Conservation (phyloP, 2,888 invertebrate genomes). For the Leptinotarsa haldemani region DNA sequence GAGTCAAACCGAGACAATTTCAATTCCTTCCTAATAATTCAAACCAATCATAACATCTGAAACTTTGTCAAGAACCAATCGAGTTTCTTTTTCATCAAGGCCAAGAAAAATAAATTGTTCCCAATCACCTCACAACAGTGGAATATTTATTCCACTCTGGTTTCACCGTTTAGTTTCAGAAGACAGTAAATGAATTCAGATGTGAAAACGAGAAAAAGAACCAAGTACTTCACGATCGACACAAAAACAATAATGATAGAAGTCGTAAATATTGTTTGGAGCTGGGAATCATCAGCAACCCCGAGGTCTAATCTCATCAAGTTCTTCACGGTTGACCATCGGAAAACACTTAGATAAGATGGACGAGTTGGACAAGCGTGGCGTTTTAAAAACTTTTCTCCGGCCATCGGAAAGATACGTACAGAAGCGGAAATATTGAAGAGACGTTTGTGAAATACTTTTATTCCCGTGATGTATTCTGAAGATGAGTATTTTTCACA, state of each 20-base stretch:
- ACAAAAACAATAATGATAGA: conserved; percentile 53
- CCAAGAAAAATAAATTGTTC: background rate
- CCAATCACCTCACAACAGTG: background rate
- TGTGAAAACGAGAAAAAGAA: conserved; percentile 24
- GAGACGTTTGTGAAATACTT: background rate
- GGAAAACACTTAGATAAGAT: conserved; percentile 47
- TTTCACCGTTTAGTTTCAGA: conserved; percentile 23
- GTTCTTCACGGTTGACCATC: conserved; percentile 40
- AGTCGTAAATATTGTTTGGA: conserved; percentile 52
- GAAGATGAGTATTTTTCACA: too few relatives aligned
- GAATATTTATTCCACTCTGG: conserved; percentile 24
- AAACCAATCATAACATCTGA: too few relatives aligned
- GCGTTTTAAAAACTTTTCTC: conserved; percentile 43
- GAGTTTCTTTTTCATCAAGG: background rate
- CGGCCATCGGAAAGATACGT: background rate
- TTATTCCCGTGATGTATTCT: too few relatives aligned
- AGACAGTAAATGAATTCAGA: conserved; percentile 40
- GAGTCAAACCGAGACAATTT: too few relatives aligned
- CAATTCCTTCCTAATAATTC: too few relatives aligned
- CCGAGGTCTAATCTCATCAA: conserved; percentile 50
- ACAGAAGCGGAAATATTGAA: background rate
- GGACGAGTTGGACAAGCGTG: conserved; percentile 50
- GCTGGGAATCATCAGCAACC: conserved; percentile 50
- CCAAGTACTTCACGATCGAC: conserved; percentile 29
- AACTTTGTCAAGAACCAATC: background rate